Conservation (phyloP, 2,797 vertebrate genomes). For the Limnodromus scolopaceus region DNA sequence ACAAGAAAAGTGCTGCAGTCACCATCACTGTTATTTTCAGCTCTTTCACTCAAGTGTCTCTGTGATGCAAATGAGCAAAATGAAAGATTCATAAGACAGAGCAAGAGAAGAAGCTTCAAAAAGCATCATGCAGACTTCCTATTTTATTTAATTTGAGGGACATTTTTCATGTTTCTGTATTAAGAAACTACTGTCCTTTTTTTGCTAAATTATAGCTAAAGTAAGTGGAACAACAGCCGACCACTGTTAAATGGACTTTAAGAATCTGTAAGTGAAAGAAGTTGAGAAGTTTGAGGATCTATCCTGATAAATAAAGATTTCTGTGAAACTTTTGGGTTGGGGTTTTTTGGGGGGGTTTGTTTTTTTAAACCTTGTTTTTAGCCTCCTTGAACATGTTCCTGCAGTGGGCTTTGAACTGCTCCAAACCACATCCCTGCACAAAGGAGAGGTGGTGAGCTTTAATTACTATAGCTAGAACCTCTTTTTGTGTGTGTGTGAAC, state of each 20-base stretch:
- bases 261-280: not conserved
- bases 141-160: slow-evolving; percentile 47
- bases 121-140: slow-evolving; percentile 39
- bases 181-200: not conserved
- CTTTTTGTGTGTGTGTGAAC: not conserved
- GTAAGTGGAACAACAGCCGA: not conserved
- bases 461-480: not conserved
- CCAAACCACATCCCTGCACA: not conserved
- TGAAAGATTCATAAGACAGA: slow-evolving; percentile 71
- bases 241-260: not conserved
- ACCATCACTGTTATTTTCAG: slow-evolving; percentile 60
- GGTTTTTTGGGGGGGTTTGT: not conserved
- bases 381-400: not conserved
- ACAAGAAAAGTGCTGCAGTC: slow-evolving; percentile 61
- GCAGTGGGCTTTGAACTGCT: not conserved
- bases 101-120: slow-evolving; percentile 62
- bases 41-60: slow-evolving; percentile 48
- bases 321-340: not conserved
- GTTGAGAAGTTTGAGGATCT: not conserved
- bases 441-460: not conserved
- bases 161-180: slow-evolving; percentile 21
- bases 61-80: slow-evolving; percentile 59
- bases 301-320: not conserved
- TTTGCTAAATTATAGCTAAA: not conserved
- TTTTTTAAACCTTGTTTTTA: not conserved